phyloP scores from a whole-genome alignment of 2,113 vertebrate genomes.

The Shinisaurus crocodilurus region DNA sequence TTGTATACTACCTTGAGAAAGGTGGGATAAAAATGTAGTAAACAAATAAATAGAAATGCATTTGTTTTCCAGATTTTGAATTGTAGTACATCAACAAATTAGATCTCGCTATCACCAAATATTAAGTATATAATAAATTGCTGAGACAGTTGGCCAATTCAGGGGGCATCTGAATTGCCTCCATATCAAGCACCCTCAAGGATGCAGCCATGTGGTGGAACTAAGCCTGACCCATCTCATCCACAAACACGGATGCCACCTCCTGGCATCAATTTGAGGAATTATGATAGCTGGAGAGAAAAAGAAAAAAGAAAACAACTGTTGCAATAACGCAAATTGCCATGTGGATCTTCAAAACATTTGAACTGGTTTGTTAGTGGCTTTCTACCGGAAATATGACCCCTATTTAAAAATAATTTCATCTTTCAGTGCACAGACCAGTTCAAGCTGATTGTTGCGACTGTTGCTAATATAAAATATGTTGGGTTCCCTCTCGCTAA shows the following conservation, averaged over 20 bases:
- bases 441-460: neutral
- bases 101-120: neutral
- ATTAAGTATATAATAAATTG: neutral
- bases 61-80: neutral
- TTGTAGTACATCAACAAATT: neutral
- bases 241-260: neutral
- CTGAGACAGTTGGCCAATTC: neutral
- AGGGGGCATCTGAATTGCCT: neutral
- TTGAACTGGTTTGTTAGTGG: neutral
- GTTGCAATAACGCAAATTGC: neutral
- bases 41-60: neutral
- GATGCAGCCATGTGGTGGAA: neutral
- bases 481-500: neutral
- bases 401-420: neutral
- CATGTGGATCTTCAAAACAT: neutral
- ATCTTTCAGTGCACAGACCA: neutral
- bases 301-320: too few species aligned
- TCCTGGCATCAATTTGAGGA: neutral
- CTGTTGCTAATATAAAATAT: constrained; percentile 24
- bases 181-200: neutral
- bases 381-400: neutral
- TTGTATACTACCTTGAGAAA: too few species aligned
- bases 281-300: neutral
- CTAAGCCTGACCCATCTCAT: neutral
- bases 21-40: too few species aligned